Conservation (phyloP, 2,113 vertebrate species). For the Poeciliopsis retropinna region DNA sequence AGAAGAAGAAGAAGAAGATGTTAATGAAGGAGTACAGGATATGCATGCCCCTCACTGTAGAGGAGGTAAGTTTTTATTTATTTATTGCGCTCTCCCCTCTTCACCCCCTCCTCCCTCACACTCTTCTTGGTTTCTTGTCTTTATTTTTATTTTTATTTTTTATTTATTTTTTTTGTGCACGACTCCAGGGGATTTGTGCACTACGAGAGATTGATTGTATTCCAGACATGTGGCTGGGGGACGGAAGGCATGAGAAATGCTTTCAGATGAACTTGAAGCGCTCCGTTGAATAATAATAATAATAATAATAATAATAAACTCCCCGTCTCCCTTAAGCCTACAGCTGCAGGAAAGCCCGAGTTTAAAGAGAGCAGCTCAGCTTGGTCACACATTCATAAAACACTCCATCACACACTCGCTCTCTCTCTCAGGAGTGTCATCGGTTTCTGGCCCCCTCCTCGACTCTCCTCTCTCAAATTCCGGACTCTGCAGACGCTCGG, state of each 20-base stretch:
- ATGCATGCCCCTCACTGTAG: conserved; percentile 97
- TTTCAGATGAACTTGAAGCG: conserved; percentile 6
- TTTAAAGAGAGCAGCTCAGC: not conserved
- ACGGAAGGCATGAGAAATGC: not conserved
- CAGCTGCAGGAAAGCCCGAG: not conserved
- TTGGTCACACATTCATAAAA: not conserved
- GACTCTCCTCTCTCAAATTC: not conserved
- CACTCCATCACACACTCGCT: not conserved
- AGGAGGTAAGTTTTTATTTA: conserved; percentile 86
- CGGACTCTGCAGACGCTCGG: not conserved
- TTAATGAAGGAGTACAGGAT: conserved; percentile 98
- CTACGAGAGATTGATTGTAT: not conserved
- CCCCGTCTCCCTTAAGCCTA: not conserved
- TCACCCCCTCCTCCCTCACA: no score
- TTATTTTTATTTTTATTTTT: not conserved
- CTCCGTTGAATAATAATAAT: not conserved
- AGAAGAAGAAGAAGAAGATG: conserved; percentile 78
- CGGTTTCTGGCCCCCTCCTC: no score
- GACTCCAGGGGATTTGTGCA: not conserved
- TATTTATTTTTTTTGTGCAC: not conserved
- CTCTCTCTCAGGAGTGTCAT: not conserved
- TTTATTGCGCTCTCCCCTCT: not conserved
- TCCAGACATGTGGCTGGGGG: conserved; percentile 30
- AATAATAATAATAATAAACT: no score
- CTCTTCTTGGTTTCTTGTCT: not conserved